Percentiles rank a stretch among this genome's conserved stretches.
These are phyloP conservation scores for Pollimyrus isidori DNA, from an alignment of 2,113 vertebrate species.

Conservation along the genomic window DNA sequence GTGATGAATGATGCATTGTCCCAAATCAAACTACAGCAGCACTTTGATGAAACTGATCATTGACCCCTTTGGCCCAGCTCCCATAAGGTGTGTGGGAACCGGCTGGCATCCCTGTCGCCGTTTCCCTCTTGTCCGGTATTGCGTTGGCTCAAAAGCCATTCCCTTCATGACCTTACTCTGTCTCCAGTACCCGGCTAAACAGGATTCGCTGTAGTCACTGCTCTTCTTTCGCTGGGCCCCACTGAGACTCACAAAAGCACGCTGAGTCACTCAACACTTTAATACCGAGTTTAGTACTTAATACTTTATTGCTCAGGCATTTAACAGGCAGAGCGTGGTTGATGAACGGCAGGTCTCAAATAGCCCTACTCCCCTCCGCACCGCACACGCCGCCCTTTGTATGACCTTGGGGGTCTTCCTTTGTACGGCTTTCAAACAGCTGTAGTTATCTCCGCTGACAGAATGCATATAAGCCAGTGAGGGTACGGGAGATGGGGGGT, in stretches of 20 bases:
- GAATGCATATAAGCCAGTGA: not conserved
- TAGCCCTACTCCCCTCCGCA: not conserved
- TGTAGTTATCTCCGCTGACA: not conserved
- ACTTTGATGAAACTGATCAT: conserved; percentile 30
- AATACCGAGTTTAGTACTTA: not conserved
- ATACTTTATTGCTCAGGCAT: not conserved
- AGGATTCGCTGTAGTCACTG: not conserved
- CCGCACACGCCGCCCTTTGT: not conserved
- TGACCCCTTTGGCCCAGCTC: conserved; percentile 6
- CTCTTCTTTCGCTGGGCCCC: not conserved
- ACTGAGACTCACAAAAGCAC: not conserved
- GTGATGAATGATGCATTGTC: conserved; percentile 35
- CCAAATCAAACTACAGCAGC: conserved; percentile 32
- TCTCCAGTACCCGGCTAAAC: not conserved
- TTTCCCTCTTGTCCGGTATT: not conserved
- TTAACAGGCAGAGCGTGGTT: not conserved
- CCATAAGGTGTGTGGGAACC: not conserved
- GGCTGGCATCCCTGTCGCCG: not conserved
- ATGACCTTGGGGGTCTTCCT: not conserved
- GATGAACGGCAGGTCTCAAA: not conserved
- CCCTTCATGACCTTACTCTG: not conserved
- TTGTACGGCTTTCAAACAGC: not conserved
- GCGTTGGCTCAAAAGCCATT: not conserved
- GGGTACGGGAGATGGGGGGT: conserved; percentile 18
- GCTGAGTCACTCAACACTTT: not conserved